Base-by-base conservation (phyloP, 2,888 invertebrate genomes). In the Tipula lateralis region DNA sequence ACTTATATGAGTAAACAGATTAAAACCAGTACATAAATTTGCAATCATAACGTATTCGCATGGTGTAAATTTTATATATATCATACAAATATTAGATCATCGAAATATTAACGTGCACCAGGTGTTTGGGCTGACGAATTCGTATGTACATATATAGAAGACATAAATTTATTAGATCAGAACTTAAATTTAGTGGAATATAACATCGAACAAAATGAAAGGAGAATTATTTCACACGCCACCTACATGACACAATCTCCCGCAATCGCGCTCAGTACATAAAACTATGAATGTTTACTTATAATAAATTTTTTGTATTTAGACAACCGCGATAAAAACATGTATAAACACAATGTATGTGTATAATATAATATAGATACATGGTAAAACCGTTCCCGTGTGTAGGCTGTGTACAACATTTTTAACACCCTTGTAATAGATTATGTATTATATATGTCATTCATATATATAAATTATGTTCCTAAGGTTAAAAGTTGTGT, bases 331-430 rank as follows among this genome's bases (percentile, higher is more conserved):
- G 24, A 66, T 66, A 66, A 66, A 66, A 66, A 66, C 66, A 66
- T 66, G 66, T 66, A 66, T 24, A 24, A 24, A 24, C 4, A 66
- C n/a, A n/a, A 12, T 66, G 24, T 66, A 66, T 24, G 19, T 2
- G n/a, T 5, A 32, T 32, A 32, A 3, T 32, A 32, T 32, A 44
- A 44, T n/a, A 44, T 36, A 36, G 5, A 66, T 9, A 66, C 66
- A 66, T 66, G 66, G 66, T 66, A 66, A 66, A 66, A 66, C 66
- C 66, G 66, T 66, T 66, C 66, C 66, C 66, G 66, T 13, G 66
- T 66, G 66, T 66, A 66, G 66, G 66, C 24, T 66, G 66, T 24
- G 24, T 66, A 66, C 66, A 66, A 66, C 24, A 66, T 66, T 66
- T 66, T 66, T 66, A 66, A 66, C 66, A 66, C 66, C 66, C 66